These are phyloP conservation scores for Poecilia picta DNA, from an alignment of 2,797 vertebrate species.

Conservation along the genomic window DNA sequence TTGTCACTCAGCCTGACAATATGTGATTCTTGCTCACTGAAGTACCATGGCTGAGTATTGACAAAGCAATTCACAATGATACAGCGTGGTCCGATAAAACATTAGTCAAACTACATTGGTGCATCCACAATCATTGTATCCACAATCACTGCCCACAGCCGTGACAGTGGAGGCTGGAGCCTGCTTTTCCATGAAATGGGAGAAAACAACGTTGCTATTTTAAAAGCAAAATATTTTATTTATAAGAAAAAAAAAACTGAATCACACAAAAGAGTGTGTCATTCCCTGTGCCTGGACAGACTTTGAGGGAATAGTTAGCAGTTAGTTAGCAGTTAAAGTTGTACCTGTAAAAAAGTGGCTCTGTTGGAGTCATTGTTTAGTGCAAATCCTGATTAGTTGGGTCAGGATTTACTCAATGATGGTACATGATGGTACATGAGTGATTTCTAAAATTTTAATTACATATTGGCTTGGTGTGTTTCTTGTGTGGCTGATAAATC, in stretches of 20 bases:
- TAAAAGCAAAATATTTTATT: constrained; percentile 1
- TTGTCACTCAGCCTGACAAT: constrained; percentile 93
- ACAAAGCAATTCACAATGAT: constrained; percentile 96
- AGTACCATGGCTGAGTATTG: constrained; percentile 90
- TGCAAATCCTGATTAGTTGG: background rate
- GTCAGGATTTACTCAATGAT: background rate
- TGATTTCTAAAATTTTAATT: background rate
- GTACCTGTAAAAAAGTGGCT: background rate
- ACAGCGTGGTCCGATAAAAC: constrained; percentile 89
- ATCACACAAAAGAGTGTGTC: background rate
- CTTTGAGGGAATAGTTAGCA: background rate
- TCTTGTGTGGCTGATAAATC: background rate
- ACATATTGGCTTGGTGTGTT: background rate
- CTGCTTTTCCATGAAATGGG: background rate
- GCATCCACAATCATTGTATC: constrained; percentile 9
- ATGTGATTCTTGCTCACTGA: constrained; percentile 88
- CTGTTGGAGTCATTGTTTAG: background rate
- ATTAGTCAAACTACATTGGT: constrained; percentile 83
- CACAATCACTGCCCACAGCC: background rate
- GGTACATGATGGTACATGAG: background rate
- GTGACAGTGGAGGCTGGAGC: background rate
- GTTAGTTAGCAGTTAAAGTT: background rate
- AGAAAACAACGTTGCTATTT: background rate
- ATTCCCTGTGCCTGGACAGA: background rate
- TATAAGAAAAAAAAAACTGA: background rate